Conservation (phyloP, 1,140 invertebrate species). For the Zaprionus lachaisei region DNA sequence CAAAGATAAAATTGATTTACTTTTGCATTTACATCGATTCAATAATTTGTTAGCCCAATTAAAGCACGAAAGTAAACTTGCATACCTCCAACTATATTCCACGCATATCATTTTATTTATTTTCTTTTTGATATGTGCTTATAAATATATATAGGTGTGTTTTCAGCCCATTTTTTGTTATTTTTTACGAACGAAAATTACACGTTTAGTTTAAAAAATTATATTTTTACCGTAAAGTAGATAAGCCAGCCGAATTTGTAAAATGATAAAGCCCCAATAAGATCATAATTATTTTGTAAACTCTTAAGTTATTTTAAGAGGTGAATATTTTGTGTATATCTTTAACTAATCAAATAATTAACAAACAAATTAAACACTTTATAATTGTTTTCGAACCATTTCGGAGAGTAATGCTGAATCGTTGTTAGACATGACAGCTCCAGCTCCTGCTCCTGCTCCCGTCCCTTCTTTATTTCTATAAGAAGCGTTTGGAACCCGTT, state of each 20-base stretch:
- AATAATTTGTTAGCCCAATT: neutral
- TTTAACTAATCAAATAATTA: conserved; percentile 65
- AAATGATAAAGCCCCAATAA: conserved; percentile 40
- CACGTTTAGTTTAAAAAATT: neutral
- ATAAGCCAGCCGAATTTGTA: conserved; percentile 10
- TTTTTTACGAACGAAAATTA: neutral
- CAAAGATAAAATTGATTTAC: neutral
- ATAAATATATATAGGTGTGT: neutral
- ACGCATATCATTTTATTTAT: neutral
- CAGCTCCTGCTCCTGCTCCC: conserved; percentile 45
- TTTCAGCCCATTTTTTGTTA: neutral
- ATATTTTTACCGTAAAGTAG: neutral
- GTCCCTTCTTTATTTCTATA: conserved; percentile 62
- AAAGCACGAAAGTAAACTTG: neutral
- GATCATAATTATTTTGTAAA: conserved; percentile 30
- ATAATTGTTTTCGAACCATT: conserved; percentile 81
- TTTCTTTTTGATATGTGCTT: conserved; percentile 11
- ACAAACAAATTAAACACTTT: conserved; percentile 66
- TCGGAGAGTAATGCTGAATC: conserved; percentile 69
- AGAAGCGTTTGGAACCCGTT: conserved; percentile 84
- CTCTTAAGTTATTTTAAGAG: conserved; percentile 42
- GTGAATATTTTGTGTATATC: conserved; percentile 41
- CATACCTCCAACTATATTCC: neutral
- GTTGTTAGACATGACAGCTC: conserved; percentile 64
- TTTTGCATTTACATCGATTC: neutral